These are phyloP conservation scores for Leptodactylus fuscus DNA, from an alignment of 2,113 vertebrate species.

Conservation along the genomic window DNA sequence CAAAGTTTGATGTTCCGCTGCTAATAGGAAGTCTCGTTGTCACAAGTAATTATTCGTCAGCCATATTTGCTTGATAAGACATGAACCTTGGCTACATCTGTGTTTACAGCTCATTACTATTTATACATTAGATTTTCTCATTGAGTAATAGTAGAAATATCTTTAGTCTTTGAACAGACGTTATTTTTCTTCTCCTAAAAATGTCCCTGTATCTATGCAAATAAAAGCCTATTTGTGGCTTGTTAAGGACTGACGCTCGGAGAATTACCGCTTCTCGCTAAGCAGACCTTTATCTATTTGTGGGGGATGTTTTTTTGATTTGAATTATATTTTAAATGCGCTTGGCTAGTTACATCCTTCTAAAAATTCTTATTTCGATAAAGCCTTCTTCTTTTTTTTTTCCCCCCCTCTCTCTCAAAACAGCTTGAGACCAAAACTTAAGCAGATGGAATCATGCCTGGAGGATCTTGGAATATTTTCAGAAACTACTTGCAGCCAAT, in stretches of 20 bases:
- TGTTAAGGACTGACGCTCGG: constrained; percentile 35
- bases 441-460: constrained; percentile 83
- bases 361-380: constrained; percentile 68
- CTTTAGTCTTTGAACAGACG: constrained; percentile 50
- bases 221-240: constrained; percentile 54
- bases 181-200: constrained; percentile 59
- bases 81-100: constrained; percentile 10
- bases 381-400: constrained; percentile 60
- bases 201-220: constrained; percentile 58
- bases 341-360: constrained; percentile 57
- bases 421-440: constrained; percentile 82
- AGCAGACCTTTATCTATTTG: constrained; percentile 56
- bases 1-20: not conserved
- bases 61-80: not conserved
- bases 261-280: constrained; percentile 53
- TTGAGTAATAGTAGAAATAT: constrained; percentile 58
- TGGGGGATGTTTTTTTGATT: constrained; percentile 48
- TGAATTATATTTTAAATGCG: constrained; percentile 60
- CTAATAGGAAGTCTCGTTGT: not conserved
- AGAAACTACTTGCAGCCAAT: constrained; percentile 75
- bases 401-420: constrained; percentile 61
- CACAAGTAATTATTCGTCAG: not conserved
- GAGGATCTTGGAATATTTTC: constrained; percentile 74
- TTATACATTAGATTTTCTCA: constrained; percentile 39
- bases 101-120: constrained; percentile 28